These are phyloP conservation scores for Diaprepes abbreviatus DNA, from an alignment of 2,888 invertebrate species.

Conservation along the genomic window DNA sequence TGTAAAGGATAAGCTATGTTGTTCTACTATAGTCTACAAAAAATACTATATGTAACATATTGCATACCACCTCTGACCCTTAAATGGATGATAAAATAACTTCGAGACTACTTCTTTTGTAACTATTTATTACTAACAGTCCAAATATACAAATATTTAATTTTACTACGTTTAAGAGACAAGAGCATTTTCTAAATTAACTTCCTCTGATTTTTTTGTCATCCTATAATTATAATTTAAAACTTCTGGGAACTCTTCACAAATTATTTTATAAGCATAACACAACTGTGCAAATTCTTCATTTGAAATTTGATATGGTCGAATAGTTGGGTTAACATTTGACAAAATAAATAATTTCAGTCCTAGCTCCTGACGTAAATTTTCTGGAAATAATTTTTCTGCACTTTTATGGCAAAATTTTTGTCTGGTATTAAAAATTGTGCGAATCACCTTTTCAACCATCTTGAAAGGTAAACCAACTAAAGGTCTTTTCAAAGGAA, in stretches of 20 bases:
- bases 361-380: slow-evolving; percentile 74
- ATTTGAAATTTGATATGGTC: slow-evolving; percentile 82
- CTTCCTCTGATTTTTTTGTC: slow-evolving; percentile 53
- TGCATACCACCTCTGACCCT: too few species aligned
- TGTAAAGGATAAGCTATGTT: too few species aligned
- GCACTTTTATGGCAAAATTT: slow-evolving; percentile 83
- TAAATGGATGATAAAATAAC: too few species aligned
- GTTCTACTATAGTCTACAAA: too few species aligned
- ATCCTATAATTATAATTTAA: slow-evolving; percentile 79
- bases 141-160: too few species aligned
- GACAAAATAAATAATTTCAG: slow-evolving; percentile 77
- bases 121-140: not conserved
- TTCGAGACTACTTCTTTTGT: too few species aligned
- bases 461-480: slow-evolving; percentile 82
- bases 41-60: too few species aligned
- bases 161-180: too few species aligned
- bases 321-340: slow-evolving; percentile 77
- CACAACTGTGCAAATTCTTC: slow-evolving; percentile 85
- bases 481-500: slow-evolving; percentile 82
- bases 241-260: slow-evolving; percentile 77
- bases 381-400: slow-evolving; percentile 82
- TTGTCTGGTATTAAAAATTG: slow-evolving; percentile 89
- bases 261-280: slow-evolving; percentile 81
- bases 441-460: slow-evolving; percentile 90
- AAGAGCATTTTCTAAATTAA: not conserved